Conservation (phyloP, 2,113 vertebrate genomes). For the Barnardius zonarius region DNA sequence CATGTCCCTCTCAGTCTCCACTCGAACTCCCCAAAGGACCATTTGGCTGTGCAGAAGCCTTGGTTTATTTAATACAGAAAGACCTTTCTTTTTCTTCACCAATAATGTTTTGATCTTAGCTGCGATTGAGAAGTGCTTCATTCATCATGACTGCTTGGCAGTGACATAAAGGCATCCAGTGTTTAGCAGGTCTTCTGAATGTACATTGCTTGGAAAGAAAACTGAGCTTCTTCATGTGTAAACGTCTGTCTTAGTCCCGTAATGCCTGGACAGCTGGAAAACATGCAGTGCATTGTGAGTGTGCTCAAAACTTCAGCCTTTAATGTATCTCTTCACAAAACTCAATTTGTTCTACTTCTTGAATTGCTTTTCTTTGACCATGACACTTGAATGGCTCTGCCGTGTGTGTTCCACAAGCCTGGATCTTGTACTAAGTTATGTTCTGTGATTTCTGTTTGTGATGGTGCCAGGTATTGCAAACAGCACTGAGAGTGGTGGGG, state of each 20-base stretch:
- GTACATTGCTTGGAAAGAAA: conserved; percentile 5
- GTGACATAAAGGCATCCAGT: conserved; percentile 43
- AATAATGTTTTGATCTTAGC: conserved; percentile 48
- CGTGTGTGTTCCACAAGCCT: neutral
- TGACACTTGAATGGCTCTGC: neutral
- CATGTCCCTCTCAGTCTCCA: conserved; percentile 15
- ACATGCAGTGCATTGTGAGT: neutral
- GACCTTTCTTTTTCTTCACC: conserved; percentile 29
- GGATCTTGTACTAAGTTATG: neutral
- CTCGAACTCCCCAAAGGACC: conserved; percentile 18
- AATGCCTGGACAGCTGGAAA: neutral
- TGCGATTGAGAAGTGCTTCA: conserved; percentile 19
- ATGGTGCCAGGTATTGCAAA: neutral
- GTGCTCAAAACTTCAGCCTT: neutral
- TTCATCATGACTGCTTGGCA: conserved; percentile 18
- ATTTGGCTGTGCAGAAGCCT: neutral
- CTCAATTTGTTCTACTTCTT: neutral
- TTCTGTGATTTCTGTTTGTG: neutral
- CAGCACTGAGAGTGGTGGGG: neutral
- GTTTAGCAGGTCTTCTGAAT: conserved; percentile 41
- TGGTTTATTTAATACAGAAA: conserved; percentile 50
- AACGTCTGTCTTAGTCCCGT: neutral
- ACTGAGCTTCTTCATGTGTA: neutral
- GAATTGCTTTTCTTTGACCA: neutral
- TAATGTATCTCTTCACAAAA: neutral